Percentiles rank a stretch among this genome's conserved stretches.
Evolutionary conservation across 2,888 invertebrate genomes (phyloP).

Genomic region (Cataglyphis altisquamis): DNA sequence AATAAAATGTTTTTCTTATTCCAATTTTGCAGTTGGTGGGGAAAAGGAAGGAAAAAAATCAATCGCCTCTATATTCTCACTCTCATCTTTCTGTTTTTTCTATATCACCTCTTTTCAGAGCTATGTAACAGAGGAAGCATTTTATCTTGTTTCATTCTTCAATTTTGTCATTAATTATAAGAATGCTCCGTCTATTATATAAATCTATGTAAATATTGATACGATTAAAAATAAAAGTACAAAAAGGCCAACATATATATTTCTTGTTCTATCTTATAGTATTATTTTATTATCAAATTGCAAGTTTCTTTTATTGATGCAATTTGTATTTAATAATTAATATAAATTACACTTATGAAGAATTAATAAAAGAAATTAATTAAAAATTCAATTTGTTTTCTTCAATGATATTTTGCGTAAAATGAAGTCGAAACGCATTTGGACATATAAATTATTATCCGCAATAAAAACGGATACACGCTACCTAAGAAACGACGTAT

Average conservation of each 20-base stretch:
- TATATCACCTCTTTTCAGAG: neutral
- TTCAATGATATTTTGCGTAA: neutral
- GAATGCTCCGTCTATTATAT: too few relatives aligned
- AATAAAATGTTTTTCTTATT: neutral
- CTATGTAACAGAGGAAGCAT: neutral
- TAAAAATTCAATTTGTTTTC: neutral
- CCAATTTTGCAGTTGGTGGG: neutral
- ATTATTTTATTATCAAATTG: conserved; percentile 30
- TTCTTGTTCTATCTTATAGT: neutral
- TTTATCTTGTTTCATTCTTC: neutral
- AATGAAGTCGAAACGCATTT: neutral
- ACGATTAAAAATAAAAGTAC: conserved; percentile 10
- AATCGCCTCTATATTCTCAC: neutral
- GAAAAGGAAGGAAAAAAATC: neutral
- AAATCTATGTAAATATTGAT: neutral
- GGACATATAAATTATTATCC: conserved; percentile 27
- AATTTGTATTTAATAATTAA: conserved; percentile 18
- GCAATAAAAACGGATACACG: neutral
- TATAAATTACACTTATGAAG: conserved; percentile 16
- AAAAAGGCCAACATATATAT: conserved; percentile 1
- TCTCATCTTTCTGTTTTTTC: too few relatives aligned
- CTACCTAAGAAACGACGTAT: conserved; percentile 23
- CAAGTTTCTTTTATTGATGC: neutral
- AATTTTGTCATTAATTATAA: neutral
- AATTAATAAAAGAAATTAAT: conserved; percentile 3